Evolutionary conservation across 2,113 vertebrate genomes (phyloP).

Genomic region (Oriolus oriolus): DNA sequence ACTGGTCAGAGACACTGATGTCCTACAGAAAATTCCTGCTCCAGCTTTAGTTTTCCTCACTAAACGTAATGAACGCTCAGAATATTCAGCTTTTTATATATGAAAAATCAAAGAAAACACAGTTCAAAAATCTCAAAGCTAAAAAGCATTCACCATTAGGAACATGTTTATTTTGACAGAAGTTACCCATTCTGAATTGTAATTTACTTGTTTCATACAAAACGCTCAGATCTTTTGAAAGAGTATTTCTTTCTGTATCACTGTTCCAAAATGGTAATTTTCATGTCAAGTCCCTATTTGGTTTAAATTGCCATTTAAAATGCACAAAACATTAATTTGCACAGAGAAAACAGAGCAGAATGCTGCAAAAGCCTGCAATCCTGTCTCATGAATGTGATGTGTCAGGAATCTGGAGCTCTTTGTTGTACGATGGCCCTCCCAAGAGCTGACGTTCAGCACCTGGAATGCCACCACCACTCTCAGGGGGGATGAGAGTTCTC

Average conservation of each 20-base stretch:
- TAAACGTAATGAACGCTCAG: background rate
- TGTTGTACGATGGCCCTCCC: accelerated
- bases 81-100: background rate
- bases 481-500: background rate
- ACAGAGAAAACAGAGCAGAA: background rate
- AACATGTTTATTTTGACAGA: background rate
- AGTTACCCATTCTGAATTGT: background rate
- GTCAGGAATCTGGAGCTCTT: background rate
- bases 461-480: background rate
- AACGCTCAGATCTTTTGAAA: background rate
- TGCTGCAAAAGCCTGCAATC: background rate
- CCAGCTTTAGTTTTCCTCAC: background rate
- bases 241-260: background rate
- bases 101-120: background rate
- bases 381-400: background rate
- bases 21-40: background rate
- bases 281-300: background rate
- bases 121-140: background rate
- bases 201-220: background rate
- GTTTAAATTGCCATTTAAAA: background rate
- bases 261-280: background rate
- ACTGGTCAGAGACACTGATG: background rate
- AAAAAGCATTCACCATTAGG: background rate
- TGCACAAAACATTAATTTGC: background rate
- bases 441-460: background rate